Percentiles rank a stretch among this genome's conserved stretches.
phyloP scores from a whole-genome alignment of 2,888 invertebrate species.

The Synergus laeviventris region DNA sequence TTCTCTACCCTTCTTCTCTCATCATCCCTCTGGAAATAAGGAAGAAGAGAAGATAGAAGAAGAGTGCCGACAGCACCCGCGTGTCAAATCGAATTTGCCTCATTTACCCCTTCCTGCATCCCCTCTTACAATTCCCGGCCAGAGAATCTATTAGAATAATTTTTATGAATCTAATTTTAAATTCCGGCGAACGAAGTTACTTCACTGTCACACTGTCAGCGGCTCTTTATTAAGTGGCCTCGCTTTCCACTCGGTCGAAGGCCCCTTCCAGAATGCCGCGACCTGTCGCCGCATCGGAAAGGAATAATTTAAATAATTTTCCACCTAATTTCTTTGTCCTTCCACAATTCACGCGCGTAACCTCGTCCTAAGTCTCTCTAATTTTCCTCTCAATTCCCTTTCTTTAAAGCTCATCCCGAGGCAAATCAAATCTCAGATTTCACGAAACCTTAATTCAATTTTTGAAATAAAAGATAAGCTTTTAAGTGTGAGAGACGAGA shows the following conservation, averaged over 20 bases:
- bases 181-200: conserved; percentile 73
- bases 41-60: conserved; percentile 47
- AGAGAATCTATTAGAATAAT: conserved; percentile 75
- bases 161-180: conserved; percentile 76
- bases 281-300: conserved; percentile 29
- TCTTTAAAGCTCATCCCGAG: not conserved
- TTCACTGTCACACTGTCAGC: conserved; percentile 72
- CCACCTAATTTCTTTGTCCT: conserved; percentile 38
- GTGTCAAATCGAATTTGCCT: conserved; percentile 75
- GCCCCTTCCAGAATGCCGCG: conserved; percentile 22
- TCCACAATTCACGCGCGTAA: conserved; percentile 15
- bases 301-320: conserved; percentile 40
- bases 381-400: not conserved
- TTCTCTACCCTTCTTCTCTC: conserved; percentile 50
- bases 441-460: not conserved
- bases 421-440: conserved; percentile 25
- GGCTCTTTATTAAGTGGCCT: conserved; percentile 72
- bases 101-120: conserved; percentile 60
- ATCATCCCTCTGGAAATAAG: conserved; percentile 52
- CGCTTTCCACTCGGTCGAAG: conserved; percentile 29
- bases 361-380: conserved; percentile 9
- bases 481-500: not conserved
- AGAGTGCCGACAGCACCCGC: conserved; percentile 56
- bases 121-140: conserved; percentile 56
- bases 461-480: not conserved